Base-by-base conservation (phyloP, 2,888 invertebrate species). In the Lepas anatifera region DNA sequence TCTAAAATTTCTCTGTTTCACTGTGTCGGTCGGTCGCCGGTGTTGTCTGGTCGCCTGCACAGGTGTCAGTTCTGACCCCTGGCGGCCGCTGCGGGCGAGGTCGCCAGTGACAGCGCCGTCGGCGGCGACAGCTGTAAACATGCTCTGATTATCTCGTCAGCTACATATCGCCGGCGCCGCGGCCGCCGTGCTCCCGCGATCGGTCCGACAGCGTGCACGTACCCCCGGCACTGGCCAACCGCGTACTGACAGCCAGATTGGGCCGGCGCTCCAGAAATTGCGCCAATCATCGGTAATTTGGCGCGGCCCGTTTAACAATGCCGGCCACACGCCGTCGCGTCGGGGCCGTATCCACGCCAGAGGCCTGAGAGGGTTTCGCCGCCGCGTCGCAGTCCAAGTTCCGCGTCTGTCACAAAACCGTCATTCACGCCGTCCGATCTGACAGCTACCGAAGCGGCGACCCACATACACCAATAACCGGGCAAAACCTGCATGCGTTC, bases 161-260 rank as follows among this genome's bases (percentile, higher is more conserved):
- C 58, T 52, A 41, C 41, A 16, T 4, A 13, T 1, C 2, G 41
- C 41, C 11, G 41, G 41, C 41, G 16, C 41, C 11, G 16, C 41
- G 11, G 41, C 11, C 41, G 41, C 41, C 16, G 58, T 35, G 58
- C 58, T 58, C 58, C 58, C 7, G 22, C 25, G 25, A 35, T 8
- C 58, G n/a, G n/a, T n/a, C 32, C 25, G 35, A 32, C 6, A 18
- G 22, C 11, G 58, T 35, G 35, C 58, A 58, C 58, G 58, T 58
- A 58, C 8, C 32, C 58, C 32, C 58, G 58, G 13, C 16, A 27
- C 32, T 22, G 35, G 35, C 58, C 11, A 35, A 58, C 58, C 58
- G 10, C 32, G 11, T 35, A 58, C 58, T 58, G 58, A 58, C 58
- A 58, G 58, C 35, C 58, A 58, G 35, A 58, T 58, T 58, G 58